Evolutionary conservation across 2,113 vertebrate species (phyloP).

Genomic region (Oncorhynchus tshawytscha): DNA sequence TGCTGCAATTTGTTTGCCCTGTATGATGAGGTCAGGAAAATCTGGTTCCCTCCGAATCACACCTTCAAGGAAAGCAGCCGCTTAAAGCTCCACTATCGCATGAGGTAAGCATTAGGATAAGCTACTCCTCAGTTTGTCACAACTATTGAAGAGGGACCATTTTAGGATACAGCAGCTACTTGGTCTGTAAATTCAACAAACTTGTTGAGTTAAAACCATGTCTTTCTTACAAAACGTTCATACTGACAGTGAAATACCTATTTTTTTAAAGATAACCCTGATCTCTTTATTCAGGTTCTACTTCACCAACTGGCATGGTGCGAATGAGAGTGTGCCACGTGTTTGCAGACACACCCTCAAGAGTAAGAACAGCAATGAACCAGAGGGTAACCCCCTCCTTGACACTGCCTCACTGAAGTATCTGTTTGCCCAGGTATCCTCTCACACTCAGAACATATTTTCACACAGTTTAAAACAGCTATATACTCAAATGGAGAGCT

Average conservation of each 20-base stretch:
- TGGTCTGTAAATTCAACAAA: too few relatives aligned
- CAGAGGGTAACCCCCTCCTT: slow-evolving; percentile 77
- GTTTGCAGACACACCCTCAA: slow-evolving; percentile 78
- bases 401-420: slow-evolving; percentile 79
- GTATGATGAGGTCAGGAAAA: slow-evolving; percentile 73
- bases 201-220: too few relatives aligned
- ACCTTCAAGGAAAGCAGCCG: slow-evolving; percentile 72
- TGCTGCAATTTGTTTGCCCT: slow-evolving; percentile 84
- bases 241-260: too few relatives aligned
- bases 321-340: slow-evolving; percentile 72
- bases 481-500: not conserved
- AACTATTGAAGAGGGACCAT: not conserved
- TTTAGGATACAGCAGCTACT: too few relatives aligned
- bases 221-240: too few relatives aligned
- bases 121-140: not conserved
- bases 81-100: slow-evolving; percentile 77
- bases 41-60: slow-evolving; percentile 82
- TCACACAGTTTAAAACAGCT: not conserved
- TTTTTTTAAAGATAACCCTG: not conserved
- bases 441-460: not conserved
- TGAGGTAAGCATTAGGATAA: slow-evolving; percentile 71
- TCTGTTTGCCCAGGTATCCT: slow-evolving; percentile 83
- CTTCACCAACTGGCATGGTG: slow-evolving; percentile 87
- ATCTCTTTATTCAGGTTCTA: slow-evolving; percentile 72
- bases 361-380: slow-evolving; percentile 57